phyloP scores from a whole-genome alignment of 2,888 invertebrate genomes.

The Drosophila imparisetae region DNA sequence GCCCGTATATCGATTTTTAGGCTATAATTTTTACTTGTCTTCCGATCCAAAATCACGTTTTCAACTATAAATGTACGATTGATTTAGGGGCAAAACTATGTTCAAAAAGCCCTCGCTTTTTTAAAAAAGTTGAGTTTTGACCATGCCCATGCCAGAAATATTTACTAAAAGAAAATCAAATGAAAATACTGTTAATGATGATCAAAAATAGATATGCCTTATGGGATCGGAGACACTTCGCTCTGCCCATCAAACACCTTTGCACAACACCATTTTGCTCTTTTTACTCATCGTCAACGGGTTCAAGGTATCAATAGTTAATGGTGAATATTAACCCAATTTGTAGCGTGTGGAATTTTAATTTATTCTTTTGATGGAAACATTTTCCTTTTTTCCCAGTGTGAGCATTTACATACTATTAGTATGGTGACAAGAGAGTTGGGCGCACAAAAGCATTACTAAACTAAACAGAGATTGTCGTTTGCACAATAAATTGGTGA shows the following conservation, averaged over 20 bases:
- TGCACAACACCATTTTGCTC: neutral
- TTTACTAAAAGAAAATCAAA: too few species aligned
- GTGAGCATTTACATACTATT: neutral
- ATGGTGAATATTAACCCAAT: neutral
- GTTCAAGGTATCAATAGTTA: neutral
- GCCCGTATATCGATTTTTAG: too few species aligned
- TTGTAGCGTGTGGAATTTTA: neutral
- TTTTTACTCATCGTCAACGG: neutral
- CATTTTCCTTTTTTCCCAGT: neutral
- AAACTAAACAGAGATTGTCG: constrained; percentile 17
- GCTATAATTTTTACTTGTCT: too few species aligned
- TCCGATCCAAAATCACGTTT: too few species aligned
- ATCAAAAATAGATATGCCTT: neutral
- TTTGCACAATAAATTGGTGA: constrained; percentile 52
- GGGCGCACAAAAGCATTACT: constrained; percentile 17
- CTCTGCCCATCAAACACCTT: neutral
- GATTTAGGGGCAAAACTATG: too few species aligned
- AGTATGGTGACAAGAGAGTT: constrained; percentile 26
- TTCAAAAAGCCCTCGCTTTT: too few species aligned
- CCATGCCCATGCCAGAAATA: rapidly evolving
- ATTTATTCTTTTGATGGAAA: neutral
- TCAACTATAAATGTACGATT: too few species aligned
- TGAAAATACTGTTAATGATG: neutral
- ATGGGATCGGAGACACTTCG: neutral
- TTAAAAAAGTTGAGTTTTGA: too few species aligned